Evolutionary conservation across 1,140 invertebrate genomes (phyloP).

Genomic region (Paramacrobiotus metropolitanus): DNA sequence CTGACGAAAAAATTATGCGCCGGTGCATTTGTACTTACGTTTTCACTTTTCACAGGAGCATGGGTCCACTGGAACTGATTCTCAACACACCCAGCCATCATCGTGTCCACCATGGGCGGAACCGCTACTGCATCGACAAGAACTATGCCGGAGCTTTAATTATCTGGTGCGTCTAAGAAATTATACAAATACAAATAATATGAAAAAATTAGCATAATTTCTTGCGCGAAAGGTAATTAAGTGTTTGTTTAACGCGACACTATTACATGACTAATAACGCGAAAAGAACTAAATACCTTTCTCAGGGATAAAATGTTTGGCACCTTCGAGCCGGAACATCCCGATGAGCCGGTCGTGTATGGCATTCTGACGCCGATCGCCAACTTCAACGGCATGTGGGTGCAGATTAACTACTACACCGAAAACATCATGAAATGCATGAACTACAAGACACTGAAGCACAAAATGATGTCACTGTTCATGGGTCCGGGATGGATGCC

Average conservation of each 20-base stretch:
- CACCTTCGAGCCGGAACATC: slow-evolving; percentile 29
- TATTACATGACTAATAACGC: neutral
- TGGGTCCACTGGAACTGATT: slow-evolving; percentile 32
- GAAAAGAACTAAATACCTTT: neutral
- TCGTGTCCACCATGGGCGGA: slow-evolving; percentile 35
- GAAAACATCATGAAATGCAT: neutral
- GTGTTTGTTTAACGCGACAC: neutral
- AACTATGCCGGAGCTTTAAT: slow-evolving; percentile 37
- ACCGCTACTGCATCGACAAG: slow-evolving; percentile 37
- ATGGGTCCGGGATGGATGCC: slow-evolving; percentile 26
- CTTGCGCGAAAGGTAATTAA: neutral
- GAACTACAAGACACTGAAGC: slow-evolving; percentile 14
- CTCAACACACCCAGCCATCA: slow-evolving; percentile 36
- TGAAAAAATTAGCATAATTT: neutral
- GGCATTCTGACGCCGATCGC: slow-evolving; percentile 28
- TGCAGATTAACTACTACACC: slow-evolving; percentile 21
- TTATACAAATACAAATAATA: slow-evolving; percentile 19
- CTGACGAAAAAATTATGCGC: no score
- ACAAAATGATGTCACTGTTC: slow-evolving; percentile 20
- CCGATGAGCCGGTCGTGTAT: slow-evolving; percentile 27
- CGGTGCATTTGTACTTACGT: no score
- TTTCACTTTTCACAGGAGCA: slow-evolving; percentile 23
- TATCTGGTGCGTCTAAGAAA: slow-evolving; percentile 28
- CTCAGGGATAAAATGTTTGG: slow-evolving; percentile 24
- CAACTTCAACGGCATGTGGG: slow-evolving; percentile 27